These are phyloP conservation scores for Botia almorhae DNA, from an alignment of 2,797 vertebrate genomes.

Conservation along the genomic window DNA sequence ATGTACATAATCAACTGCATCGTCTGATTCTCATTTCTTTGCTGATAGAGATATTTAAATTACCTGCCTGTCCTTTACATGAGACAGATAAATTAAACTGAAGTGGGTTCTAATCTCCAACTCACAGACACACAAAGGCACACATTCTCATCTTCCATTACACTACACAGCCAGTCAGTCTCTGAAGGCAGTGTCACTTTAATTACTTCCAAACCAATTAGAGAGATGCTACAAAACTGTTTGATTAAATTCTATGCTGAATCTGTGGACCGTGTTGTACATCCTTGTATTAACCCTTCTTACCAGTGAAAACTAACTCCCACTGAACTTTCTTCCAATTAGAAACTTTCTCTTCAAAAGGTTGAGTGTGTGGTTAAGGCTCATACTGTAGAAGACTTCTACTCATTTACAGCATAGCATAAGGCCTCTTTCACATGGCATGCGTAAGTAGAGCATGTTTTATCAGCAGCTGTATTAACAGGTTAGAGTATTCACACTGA, in stretches of 20 bases:
- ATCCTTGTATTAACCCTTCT: constrained; percentile 27
- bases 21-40: neutral
- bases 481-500: neutral
- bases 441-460: neutral
- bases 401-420: neutral
- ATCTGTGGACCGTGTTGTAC: constrained; percentile 19
- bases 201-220: constrained; percentile 56
- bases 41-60: constrained; percentile 26
- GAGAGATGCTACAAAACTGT: constrained; percentile 47
- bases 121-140: constrained; percentile 31
- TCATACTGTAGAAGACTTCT: neutral
- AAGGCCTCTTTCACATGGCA: neutral
- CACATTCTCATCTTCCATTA: constrained; percentile 10
- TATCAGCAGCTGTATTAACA: neutral
- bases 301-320: neutral
- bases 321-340: constrained; percentile 14
- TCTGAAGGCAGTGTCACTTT: constrained; percentile 49
- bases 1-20: constrained; percentile 7
- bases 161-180: constrained; percentile 26
- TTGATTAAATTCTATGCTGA: constrained; percentile 51
- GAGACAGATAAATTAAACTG: constrained; percentile 39
- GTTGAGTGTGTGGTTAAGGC: neutral
- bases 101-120: constrained; percentile 17
- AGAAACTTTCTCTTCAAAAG: constrained; percentile 4
- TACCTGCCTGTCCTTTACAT: constrained; percentile 19